Conservation (phyloP, 2,113 vertebrate species). For the Bostrychus sinensis region DNA sequence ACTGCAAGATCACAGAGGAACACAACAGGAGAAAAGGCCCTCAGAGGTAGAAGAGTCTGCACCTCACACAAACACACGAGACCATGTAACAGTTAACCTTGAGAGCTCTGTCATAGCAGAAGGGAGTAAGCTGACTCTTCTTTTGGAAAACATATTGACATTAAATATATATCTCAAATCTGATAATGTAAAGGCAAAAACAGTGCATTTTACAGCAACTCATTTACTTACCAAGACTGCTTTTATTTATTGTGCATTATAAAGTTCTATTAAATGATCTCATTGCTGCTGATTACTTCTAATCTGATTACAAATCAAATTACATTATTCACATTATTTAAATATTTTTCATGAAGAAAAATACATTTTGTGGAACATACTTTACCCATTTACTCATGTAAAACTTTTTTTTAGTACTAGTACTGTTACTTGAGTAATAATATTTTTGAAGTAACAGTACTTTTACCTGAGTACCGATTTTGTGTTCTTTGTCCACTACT, state of each 20-base stretch:
- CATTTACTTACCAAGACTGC: too few relatives aligned
- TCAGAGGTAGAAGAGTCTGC: conserved; percentile 86
- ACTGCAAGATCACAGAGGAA: conserved; percentile 96
- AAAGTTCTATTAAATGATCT: conserved; percentile 37
- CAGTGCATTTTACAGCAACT: too few relatives aligned
- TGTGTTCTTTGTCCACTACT: too few relatives aligned
- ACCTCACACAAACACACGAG: conserved; percentile 84
- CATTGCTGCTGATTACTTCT: conserved; percentile 50
- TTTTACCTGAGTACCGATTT: too few relatives aligned
- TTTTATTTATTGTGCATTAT: conserved; percentile 23
- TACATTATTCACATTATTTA: too few relatives aligned
- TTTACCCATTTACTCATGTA: too few relatives aligned
- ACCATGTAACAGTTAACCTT: conserved; percentile 49
- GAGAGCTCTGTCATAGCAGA: conserved; percentile 38
- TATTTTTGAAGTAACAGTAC: too few relatives aligned
- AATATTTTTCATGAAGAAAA: too few relatives aligned
- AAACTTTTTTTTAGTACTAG: too few relatives aligned
- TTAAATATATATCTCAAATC: not conserved
- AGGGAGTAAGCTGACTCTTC: not conserved
- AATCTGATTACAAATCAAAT: conserved; percentile 50
- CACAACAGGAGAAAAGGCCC: conserved; percentile 84
- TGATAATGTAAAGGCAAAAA: too few relatives aligned
- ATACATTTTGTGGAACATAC: too few relatives aligned
- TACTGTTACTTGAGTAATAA: too few relatives aligned
- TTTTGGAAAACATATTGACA: not conserved